phyloP scores from a whole-genome alignment of 2,113 vertebrate species.

The Mormyrus iriodes region DNA sequence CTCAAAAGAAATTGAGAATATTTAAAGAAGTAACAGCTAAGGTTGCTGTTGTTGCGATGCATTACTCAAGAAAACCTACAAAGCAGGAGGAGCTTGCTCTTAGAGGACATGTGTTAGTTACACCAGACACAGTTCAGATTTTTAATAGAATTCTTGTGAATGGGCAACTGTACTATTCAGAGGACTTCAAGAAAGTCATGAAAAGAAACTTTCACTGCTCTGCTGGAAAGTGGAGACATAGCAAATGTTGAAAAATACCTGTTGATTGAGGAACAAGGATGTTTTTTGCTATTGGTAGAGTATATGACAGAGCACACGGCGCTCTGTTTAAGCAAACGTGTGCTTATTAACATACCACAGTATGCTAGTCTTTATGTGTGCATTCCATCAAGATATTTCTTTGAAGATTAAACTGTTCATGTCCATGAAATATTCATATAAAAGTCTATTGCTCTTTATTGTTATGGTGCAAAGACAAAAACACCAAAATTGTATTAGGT shows the following conservation, averaged over 20 bases:
- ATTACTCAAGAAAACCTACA: neutral
- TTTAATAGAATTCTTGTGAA: neutral
- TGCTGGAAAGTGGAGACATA: neutral
- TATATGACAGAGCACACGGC: neutral
- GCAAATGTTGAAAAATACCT: too few species aligned
- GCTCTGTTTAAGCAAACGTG: too few species aligned
- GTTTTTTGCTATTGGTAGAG: neutral
- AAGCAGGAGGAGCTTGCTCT: neutral
- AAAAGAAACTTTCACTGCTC: neutral
- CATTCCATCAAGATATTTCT: too few species aligned
- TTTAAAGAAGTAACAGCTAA: neutral
- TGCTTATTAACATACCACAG: too few species aligned
- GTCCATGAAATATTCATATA: too few species aligned
- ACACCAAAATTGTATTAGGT: too few species aligned
- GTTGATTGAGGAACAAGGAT: neutral
- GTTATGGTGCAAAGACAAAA: too few species aligned
- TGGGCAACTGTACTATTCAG: neutral
- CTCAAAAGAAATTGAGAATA: neutral
- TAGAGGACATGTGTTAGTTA: neutral
- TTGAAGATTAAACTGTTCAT: too few species aligned
- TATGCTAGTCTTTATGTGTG: too few species aligned
- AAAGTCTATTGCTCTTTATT: too few species aligned
- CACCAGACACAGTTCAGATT: neutral
- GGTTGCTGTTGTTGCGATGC: neutral
- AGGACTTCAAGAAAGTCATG: neutral